Evolutionary conservation across 2,888 invertebrate species (phyloP).

Genomic region (Aricia artaxerxes): DNA sequence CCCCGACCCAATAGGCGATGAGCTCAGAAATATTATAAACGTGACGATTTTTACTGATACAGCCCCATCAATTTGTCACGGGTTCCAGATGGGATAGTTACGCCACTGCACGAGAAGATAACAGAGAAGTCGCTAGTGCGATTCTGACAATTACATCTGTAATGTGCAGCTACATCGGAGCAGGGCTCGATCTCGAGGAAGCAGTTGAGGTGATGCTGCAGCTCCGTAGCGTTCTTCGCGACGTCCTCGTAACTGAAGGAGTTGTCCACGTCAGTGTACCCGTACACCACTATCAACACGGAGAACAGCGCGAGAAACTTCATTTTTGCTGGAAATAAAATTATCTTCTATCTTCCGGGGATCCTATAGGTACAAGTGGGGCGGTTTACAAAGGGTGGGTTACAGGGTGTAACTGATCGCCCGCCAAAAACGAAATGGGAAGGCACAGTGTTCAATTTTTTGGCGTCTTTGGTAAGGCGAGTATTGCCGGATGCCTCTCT

Average conservation of each 20-base stretch:
- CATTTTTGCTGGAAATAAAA: neutral
- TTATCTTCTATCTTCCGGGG: neutral
- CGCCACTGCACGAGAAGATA: neutral
- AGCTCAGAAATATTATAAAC: no score
- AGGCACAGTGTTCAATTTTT: no score
- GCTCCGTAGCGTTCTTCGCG: neutral
- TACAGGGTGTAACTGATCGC: no score
- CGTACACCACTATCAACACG: slow-evolving; percentile 9
- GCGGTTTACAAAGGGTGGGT: neutral
- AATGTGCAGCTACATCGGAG: neutral
- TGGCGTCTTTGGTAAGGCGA: no score
- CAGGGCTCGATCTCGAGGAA: slow-evolving; percentile 19
- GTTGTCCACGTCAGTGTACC: slow-evolving; percentile 10
- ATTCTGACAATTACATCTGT: neutral
- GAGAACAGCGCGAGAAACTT: slow-evolving; percentile 8
- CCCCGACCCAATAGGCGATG: no score
- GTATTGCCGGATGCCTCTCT: no score
- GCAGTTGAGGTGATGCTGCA: slow-evolving; percentile 25
- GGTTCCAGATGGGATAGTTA: neutral
- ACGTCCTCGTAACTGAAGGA: neutral
- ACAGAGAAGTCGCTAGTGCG: neutral
- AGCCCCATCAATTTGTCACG: no score
- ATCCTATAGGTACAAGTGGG: neutral
- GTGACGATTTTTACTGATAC: no score
- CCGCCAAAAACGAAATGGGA: no score